These are phyloP conservation scores for Arctocebus calabarensis DNA, from an alignment of 2,797 vertebrate genomes.

Conservation along the genomic window DNA sequence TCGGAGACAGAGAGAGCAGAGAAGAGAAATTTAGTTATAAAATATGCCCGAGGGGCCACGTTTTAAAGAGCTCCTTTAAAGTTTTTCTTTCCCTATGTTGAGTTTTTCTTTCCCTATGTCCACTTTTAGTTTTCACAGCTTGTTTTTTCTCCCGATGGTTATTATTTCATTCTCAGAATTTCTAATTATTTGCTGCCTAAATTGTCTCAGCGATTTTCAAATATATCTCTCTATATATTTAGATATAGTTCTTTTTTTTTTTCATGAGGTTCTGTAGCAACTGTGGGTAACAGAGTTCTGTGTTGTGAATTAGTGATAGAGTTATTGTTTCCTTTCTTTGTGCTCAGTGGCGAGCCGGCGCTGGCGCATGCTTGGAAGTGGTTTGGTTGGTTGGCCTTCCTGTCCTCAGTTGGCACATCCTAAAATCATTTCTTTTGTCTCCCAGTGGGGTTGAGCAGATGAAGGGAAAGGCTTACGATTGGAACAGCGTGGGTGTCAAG, in stretches of 20 bases:
- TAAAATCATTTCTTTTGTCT: not conserved
- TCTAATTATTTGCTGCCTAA: slow-evolving; percentile 1
- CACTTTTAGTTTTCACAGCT: not conserved
- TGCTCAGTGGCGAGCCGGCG: slow-evolving; percentile 12
- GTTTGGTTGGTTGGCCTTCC: not conserved
- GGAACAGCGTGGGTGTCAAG: not conserved
- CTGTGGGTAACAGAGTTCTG: not conserved
- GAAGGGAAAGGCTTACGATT: not conserved
- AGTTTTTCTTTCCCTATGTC: not conserved
- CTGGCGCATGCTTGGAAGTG: not conserved
- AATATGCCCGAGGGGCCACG: not conserved
- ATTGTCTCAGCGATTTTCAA: slow-evolving; percentile 4
- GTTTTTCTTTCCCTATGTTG: not conserved
- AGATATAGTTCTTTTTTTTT: not conserved
- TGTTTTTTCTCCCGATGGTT: not conserved
- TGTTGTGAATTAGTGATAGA: not conserved
- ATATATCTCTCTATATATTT: not conserved
- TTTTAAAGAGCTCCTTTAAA: slow-evolving; percentile 28
- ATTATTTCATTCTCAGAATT: slow-evolving; percentile 35
- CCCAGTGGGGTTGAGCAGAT: not conserved
- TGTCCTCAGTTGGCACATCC: not conserved
- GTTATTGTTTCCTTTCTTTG: slow-evolving; percentile 26
- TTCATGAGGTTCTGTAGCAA: not conserved
- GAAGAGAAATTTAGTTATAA: not conserved
- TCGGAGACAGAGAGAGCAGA: not conserved